Evolutionary conservation across 2,113 vertebrate genomes (phyloP).

Genomic region (Archocentrus centrarchus): DNA sequence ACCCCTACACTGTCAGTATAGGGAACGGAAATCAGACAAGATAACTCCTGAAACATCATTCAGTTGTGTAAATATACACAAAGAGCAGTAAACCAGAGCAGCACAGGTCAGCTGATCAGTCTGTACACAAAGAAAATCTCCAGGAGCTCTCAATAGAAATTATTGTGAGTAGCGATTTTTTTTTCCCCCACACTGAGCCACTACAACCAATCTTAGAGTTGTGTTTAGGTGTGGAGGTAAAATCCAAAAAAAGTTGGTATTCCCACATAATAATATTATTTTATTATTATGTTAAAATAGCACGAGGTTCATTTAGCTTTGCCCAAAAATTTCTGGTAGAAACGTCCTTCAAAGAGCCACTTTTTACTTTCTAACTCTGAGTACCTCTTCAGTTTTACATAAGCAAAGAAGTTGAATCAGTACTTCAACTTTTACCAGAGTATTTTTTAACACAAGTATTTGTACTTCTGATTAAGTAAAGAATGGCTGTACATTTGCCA

Average conservation of each 20-base stretch:
- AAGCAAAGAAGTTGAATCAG: no score
- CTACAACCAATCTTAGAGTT: not conserved
- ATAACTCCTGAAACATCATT: no score
- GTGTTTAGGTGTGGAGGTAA: not conserved
- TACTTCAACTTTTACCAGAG: not conserved
- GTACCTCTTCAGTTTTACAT: not conserved
- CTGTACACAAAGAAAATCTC: no score
- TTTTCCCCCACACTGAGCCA: not conserved
- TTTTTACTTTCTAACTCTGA: not conserved
- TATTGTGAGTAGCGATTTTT: no score
- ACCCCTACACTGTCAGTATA: no score
- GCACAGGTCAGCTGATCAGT: no score
- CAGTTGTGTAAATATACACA: no score
- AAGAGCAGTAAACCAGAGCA: no score
- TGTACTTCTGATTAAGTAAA: not conserved
- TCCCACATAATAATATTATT: not conserved
- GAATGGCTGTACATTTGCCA: not conserved
- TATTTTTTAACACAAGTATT: not conserved
- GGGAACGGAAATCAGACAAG: no score
- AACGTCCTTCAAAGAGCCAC: no score
- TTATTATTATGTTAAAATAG: not conserved
- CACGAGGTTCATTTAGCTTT: not conserved
- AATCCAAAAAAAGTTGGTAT: no score
- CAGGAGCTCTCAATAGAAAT: no score
- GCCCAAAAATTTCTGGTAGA: not conserved